Conservation (phyloP, 2,888 invertebrate genomes). For the Chalcis sispes region DNA sequence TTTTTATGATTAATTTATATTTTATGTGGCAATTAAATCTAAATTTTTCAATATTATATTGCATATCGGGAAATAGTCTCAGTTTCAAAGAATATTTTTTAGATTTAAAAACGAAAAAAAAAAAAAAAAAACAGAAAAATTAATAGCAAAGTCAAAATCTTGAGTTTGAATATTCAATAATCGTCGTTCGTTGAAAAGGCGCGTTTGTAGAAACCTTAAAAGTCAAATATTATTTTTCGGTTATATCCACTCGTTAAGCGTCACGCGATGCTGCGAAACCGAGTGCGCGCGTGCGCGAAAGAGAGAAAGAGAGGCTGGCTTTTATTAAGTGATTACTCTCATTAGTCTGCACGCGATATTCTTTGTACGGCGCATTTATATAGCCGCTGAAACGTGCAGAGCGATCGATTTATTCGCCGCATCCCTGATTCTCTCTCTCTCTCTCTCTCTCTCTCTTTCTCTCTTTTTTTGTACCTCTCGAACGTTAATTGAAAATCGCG, state of each 20-base stretch:
- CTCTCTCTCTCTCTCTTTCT: no score
- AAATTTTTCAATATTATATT: no score
- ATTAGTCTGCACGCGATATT: conserved; percentile 75
- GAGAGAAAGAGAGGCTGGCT: conserved; percentile 59
- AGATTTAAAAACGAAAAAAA: no score
- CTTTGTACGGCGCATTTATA: conserved; percentile 62
- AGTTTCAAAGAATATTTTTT: no score
- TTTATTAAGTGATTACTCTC: conserved; percentile 76
- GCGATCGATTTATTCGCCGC: conserved; percentile 44
- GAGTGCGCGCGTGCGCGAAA: not conserved
- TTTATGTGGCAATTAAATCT: no score
- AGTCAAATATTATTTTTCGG: conserved; percentile 72
- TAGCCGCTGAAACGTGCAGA: not conserved
- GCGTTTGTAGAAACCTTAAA: conserved; percentile 64
- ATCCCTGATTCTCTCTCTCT: no score
- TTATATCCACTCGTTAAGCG: conserved; percentile 59
- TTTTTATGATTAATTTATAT: no score
- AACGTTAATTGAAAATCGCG: conserved; percentile 46
- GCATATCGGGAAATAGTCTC: no score
- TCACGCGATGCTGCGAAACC: conserved; percentile 69
- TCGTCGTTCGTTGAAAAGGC: conserved; percentile 29
- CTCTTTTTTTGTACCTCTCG: no score
- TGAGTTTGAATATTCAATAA: conserved; percentile 12
- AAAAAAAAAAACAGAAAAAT: conserved; percentile 31
- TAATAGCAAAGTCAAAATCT: conserved; percentile 10